A percentile compares a stretch with the other conserved stretches of the same genome.
Conservation (phyloP, 2,888 invertebrate species). For the Campoletis raptor region DNA sequence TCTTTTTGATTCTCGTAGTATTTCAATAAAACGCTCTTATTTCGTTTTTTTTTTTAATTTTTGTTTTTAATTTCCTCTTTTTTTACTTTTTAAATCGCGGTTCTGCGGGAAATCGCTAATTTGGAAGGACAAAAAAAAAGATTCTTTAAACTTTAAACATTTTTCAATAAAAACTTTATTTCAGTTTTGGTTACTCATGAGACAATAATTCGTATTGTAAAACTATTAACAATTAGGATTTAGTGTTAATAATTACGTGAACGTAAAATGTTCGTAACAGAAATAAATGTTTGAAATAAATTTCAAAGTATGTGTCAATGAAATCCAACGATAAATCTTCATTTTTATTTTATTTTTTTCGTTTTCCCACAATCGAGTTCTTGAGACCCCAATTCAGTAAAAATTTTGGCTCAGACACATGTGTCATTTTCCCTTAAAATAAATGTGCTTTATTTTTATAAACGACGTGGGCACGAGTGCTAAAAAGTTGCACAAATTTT, state of each 20-base stretch:
- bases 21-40: background rate
- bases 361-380: background rate
- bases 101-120: background rate
- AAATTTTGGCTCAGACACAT: background rate
- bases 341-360: background rate
- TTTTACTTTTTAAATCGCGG: background rate
- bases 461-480: background rate
- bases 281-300: background rate
- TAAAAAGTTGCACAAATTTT: background rate
- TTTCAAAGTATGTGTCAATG: background rate
- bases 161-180: background rate
- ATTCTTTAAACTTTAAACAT: background rate
- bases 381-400: background rate
- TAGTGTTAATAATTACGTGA: background rate
- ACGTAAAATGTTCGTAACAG: background rate
- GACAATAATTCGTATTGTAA: conserved; percentile 1
- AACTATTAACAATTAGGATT: background rate
- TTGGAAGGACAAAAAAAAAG: background rate
- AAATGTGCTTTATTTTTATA: background rate
- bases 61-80: background rate
- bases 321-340: background rate
- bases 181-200: background rate
- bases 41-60: background rate
- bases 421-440: background rate
- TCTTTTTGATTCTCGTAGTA: conserved; percentile 4